Evolutionary conservation across 2,113 vertebrate genomes (phyloP).

Genomic region (Callipepla squamata): DNA sequence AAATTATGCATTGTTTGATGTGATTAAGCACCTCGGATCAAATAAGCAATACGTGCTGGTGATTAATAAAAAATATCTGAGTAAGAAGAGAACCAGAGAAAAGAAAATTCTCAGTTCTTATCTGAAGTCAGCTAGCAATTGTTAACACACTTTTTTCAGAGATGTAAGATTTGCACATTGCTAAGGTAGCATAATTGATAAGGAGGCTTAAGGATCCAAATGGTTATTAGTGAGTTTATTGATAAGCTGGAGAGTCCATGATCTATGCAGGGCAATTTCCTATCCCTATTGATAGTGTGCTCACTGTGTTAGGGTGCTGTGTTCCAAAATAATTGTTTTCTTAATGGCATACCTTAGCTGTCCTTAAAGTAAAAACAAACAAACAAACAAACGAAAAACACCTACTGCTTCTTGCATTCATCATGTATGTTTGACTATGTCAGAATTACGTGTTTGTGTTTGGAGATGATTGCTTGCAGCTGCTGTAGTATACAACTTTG

Average conservation of each 20-base stretch:
- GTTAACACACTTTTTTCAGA: not conserved
- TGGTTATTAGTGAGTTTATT: not conserved
- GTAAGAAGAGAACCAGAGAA: not conserved
- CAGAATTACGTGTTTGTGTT: not conserved
- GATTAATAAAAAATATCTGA: not conserved
- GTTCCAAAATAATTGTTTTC: not conserved
- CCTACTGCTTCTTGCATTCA: not conserved
- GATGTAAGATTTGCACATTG: not conserved
- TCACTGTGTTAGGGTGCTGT: fast-evolving
- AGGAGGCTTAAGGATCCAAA: not conserved
- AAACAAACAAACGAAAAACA: fast-evolving
- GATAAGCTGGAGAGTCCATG: not conserved
- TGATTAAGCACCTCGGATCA: not conserved
- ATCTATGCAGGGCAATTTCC: not conserved
- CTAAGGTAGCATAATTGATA: not conserved
- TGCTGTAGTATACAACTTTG: not conserved
- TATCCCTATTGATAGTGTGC: not conserved
- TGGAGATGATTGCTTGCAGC: not conserved
- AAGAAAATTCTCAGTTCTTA: not conserved
- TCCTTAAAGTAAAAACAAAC: not conserved
- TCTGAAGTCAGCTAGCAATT: not conserved
- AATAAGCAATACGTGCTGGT: not conserved
- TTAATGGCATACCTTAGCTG: not conserved
- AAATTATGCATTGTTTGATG: fast-evolving
- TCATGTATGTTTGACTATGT: not conserved